Conservation (phyloP, 2,797 vertebrate species). For the Hoplostethus mediterraneus region DNA sequence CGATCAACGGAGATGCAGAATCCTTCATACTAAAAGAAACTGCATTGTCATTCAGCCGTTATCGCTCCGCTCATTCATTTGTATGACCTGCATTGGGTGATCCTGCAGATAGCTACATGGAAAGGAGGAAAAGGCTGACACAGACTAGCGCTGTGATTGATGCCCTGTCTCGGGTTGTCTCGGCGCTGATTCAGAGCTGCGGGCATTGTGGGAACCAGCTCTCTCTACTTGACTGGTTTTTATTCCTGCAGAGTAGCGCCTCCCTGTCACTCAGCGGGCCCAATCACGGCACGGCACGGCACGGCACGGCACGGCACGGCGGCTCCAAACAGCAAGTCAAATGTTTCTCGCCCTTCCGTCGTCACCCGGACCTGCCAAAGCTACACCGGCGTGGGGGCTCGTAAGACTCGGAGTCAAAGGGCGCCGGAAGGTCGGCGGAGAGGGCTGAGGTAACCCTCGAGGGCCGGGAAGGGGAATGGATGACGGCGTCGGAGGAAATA, state of each 20-base stretch:
- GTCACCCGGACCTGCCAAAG: conserved; percentile 19
- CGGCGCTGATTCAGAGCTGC: conserved; percentile 67
- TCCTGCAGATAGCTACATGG: conserved; percentile 49
- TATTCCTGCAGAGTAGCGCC: conserved; percentile 59
- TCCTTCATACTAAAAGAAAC: not conserved
- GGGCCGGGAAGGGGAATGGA: conserved; percentile 2
- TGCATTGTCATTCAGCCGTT: conserved; percentile 53
- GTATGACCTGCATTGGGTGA: conserved; percentile 46
- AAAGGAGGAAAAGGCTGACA: conserved; percentile 65
- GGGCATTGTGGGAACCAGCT: conserved; percentile 57
- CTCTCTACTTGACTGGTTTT: conserved; percentile 60
- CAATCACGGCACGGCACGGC: no score
- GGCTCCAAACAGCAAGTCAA: conserved; percentile 49
- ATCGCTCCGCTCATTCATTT: conserved; percentile 58
- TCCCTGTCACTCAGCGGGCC: conserved; percentile 56
- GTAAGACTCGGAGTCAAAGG: conserved; percentile 1
- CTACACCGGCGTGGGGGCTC: conserved; percentile 5
- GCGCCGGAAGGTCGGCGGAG: conserved; percentile 12
- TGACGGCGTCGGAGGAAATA: conserved; percentile 14
- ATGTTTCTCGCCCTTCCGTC: not conserved
- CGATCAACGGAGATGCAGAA: conserved; percentile 32
- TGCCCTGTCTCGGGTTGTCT: conserved; percentile 61
- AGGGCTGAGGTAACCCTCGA: not conserved
- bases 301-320: no score
- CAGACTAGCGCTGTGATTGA: conserved; percentile 64